Conservation (phyloP, 1,140 invertebrate genomes). For the Heliconius hewitsoni region DNA sequence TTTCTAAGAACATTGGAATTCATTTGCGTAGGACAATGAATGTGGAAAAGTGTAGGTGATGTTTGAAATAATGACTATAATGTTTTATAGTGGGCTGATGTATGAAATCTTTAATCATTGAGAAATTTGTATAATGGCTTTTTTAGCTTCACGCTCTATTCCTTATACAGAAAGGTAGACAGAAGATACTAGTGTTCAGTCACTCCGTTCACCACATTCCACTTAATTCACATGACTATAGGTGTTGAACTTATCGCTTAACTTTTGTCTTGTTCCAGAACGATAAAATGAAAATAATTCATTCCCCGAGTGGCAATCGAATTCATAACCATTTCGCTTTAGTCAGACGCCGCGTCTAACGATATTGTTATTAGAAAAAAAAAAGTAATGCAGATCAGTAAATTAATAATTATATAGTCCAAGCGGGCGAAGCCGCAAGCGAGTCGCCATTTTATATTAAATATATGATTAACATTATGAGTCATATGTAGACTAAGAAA, state of each 20-base stretch:
- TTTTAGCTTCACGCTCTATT: no score
- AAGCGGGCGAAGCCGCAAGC: no score
- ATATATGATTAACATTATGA: background rate
- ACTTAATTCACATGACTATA: no score
- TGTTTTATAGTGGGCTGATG: constrained; percentile 13
- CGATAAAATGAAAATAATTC: background rate
- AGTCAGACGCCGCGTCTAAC: no score
- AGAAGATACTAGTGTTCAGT: no score
- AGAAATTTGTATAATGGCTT: background rate
- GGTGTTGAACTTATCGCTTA: no score
- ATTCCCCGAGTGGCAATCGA: background rate
- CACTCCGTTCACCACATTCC: no score
- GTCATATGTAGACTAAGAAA: background rate
- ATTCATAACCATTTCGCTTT: background rate
- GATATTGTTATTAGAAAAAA: no score
- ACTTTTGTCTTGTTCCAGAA: background rate
- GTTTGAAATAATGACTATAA: constrained; percentile 26
- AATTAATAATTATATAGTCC: no score
- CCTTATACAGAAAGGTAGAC: no score
- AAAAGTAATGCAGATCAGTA: no score
- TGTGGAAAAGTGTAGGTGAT: constrained; percentile 30
- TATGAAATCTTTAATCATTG: constrained; percentile 28
- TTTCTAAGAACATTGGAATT: constrained; percentile 22
- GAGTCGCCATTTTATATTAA: no score
- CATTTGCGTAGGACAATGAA: constrained; percentile 25